Conservation (phyloP, 2,888 invertebrate species). For the Phortica okadai region DNA sequence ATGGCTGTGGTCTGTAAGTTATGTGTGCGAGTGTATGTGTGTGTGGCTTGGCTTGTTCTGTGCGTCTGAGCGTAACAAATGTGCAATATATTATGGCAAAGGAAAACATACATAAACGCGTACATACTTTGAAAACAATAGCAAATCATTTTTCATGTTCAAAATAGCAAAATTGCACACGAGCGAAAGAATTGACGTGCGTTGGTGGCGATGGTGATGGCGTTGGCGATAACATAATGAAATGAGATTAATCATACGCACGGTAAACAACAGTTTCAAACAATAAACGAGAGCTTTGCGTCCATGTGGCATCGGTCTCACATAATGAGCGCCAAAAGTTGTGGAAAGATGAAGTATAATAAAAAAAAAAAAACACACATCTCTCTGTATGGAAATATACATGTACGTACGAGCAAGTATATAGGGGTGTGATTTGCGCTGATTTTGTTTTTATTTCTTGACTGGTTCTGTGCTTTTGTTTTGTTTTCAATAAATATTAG, state of each 20-base stretch:
- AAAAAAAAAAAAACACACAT: neutral
- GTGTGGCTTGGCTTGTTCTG: conserved; percentile 25
- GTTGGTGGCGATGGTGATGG: conserved; percentile 45
- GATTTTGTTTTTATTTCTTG: conserved; percentile 18
- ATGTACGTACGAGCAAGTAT: neutral
- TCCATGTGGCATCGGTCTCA: neutral
- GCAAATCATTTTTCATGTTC: conserved; percentile 62
- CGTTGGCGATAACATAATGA: conserved; percentile 60
- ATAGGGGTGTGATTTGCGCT: conserved; percentile 9
- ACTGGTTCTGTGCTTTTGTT: neutral
- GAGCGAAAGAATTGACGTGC: conserved; percentile 33
- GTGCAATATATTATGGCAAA: conserved; percentile 6
- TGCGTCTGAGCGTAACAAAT: neutral
- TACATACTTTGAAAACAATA: conserved; percentile 53
- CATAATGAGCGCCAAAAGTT: conserved; percentile 23
- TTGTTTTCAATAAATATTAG: conserved; percentile 66
- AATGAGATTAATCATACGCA: conserved; percentile 69
- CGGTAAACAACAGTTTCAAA: conserved; percentile 44
- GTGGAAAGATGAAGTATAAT: neutral
- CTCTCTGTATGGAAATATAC: neutral
- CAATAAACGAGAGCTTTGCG: neutral
- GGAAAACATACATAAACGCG: neutral
- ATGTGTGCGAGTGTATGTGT: neutral
- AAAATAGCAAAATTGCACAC: conserved; percentile 47
- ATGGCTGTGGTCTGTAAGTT: neutral